Base-by-base conservation (phyloP, 2,797 vertebrate species). In the Peromyscus eremicus region DNA sequence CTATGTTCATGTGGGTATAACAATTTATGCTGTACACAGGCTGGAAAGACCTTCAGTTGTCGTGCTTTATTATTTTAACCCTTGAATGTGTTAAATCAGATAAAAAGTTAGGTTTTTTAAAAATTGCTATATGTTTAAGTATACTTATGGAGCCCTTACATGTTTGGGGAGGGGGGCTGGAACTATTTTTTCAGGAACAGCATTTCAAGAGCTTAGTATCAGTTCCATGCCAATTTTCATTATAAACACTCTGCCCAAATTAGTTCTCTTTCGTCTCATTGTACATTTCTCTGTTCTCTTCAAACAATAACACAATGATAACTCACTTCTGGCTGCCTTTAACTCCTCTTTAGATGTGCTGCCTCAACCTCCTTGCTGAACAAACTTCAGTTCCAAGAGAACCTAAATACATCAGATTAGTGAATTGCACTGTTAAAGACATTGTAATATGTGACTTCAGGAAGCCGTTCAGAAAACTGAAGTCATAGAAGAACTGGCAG, bases 351-450 rank as follows among this genome's bases (percentile, higher is more conserved):
- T 81, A 76, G 57, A 46, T 90, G 1, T 90, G 2, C 37, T 7
- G 16, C 14, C 43, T 77, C 46, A 5, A 11, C 57, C 43, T 80
- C n/a, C 8, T 17, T 70, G 27, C 3, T 71, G 23, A 89, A 85
- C 37, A 46, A 89, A 27, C 6, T 82, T 93, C 46, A 79, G 19
- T 34, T 89, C 10, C 75, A 55, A 94, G 95, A 43, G 34, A n/a
- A 83, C 57, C 92, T 88, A 76, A 70, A 91, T 68, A 62, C 85
- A 25, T 83, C 93, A 76, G 14, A 89, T 89, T 55, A 86, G 14
- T 89, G 81, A 95, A 94, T 89, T 66, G 43, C 21, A 52, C 92
- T 94, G 62, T 79, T 14, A 95, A 92, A 91, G 7, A 2, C 52
- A 29, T 90, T 90, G 3, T 84, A 83, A 92, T 66, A 80, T 52